A percentile compares a stretch with the other conserved stretches of the same genome.
Evolutionary conservation across 2,888 invertebrate genomes (phyloP).

Genomic region (Nymphalis c-album): DNA sequence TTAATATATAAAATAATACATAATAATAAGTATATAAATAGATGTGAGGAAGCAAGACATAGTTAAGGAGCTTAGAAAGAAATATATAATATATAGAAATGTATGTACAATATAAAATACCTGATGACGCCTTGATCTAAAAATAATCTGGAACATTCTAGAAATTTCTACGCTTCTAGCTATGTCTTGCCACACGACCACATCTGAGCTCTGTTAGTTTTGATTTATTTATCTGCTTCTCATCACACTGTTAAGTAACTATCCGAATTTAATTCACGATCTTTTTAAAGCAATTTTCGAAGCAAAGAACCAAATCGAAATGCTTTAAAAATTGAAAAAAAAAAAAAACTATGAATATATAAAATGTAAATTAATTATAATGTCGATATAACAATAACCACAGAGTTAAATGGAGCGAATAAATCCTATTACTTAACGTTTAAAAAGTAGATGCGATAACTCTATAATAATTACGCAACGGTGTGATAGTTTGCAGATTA

Average conservation of each 20-base stretch:
- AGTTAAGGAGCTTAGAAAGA: conserved; percentile 66
- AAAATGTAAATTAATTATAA: not conserved
- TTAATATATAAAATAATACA: conserved; percentile 31
- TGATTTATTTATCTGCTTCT: conserved; percentile 42
- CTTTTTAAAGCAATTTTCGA: too few species aligned
- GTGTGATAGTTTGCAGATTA: conserved; percentile 36
- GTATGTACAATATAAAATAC: conserved; percentile 55
- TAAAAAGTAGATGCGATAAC: conserved; percentile 17
- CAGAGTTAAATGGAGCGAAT: conserved; percentile 2
- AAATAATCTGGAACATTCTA: conserved; percentile 45
- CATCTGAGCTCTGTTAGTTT: conserved; percentile 76
- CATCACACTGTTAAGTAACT: conserved; percentile 57
- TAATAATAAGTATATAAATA: conserved; percentile 41
- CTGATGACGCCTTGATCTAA: conserved; percentile 54
- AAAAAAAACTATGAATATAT: too few species aligned
- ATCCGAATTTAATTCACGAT: too few species aligned
- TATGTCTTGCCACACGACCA: conserved; percentile 80
- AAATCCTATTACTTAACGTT: not conserved
- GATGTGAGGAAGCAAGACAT: conserved; percentile 80
- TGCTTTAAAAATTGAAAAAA: not conserved
- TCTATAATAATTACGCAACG: conserved; percentile 39
- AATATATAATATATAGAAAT: conserved; percentile 45
- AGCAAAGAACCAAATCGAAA: not conserved
- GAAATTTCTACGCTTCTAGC: conserved; percentile 49
- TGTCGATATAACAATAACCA: not conserved